Evolutionary conservation across 2,888 invertebrate species (phyloP).

Genomic region (Bimastos eiseni): DNA sequence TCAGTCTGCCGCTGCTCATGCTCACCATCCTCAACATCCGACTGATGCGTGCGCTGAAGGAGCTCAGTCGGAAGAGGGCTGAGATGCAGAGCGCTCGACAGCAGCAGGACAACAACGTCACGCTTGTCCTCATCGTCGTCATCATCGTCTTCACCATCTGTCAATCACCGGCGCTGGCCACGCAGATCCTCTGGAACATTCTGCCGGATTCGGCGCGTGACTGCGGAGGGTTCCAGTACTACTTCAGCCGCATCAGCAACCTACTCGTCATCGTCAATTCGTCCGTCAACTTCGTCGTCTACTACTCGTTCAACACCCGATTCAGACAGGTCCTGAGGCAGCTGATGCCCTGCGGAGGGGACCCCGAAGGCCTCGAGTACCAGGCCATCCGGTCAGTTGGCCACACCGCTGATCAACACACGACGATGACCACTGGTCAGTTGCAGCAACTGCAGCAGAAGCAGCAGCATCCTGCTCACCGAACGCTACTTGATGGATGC

Average conservation of each 20-base stretch:
- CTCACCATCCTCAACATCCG: conserved; percentile 43
- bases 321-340: conserved; percentile 30
- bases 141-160: conserved; percentile 46
- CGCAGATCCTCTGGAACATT: conserved; percentile 44
- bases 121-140: conserved; percentile 45
- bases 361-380: not conserved
- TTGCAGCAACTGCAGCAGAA: not conserved
- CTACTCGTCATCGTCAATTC: conserved; percentile 30
- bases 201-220: conserved; percentile 36
- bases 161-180: conserved; percentile 44
- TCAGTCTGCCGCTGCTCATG: conserved; percentile 41
- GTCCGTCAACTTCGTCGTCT: conserved; percentile 33
- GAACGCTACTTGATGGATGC: not conserved
- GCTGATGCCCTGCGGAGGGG: not conserved
- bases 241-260: conserved; percentile 38
- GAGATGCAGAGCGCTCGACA: conserved; percentile 40
- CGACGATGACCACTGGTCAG: conserved; percentile 13
- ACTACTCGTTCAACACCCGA: conserved; percentile 32
- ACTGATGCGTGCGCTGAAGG: conserved; percentile 41
- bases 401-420: not conserved
- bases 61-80: conserved; percentile 36
- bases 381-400: not conserved
- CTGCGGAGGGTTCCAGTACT: conserved; percentile 46
- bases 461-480: not conserved
- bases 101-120: conserved; percentile 47